phyloP scores from a whole-genome alignment of 2,113 vertebrate species.

The Cheirogaleus medius region DNA sequence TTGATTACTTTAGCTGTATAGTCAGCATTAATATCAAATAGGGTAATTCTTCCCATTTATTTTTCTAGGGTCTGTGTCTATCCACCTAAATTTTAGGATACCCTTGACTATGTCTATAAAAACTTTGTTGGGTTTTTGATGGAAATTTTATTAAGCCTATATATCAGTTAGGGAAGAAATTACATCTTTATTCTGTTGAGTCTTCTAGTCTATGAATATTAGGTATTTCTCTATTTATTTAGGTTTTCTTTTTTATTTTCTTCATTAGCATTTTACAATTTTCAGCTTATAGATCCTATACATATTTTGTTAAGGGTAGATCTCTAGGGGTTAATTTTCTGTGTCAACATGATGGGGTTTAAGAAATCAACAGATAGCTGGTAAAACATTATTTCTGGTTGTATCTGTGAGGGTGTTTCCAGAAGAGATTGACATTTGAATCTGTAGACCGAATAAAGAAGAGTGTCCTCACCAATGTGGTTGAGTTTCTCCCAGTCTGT shows the following conservation, averaged over 20 bases:
- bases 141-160: not conserved
- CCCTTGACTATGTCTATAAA: not conserved
- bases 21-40: not conserved
- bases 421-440: not conserved
- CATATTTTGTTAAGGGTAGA: not conserved
- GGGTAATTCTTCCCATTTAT: not conserved
- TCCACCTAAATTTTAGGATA: not conserved
- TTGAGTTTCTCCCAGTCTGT: not conserved
- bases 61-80: not conserved
- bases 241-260: not conserved
- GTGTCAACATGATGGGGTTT: not conserved
- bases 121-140: not conserved
- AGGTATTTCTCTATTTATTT: not conserved
- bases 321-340: not conserved
- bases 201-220: not conserved
- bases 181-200: not conserved
- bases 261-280: not conserved
- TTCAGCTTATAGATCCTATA: not conserved
- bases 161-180: not conserved
- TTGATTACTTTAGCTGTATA: not conserved
- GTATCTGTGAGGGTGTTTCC: not conserved
- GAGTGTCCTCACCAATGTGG: not conserved
- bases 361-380: not conserved
- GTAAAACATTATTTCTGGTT: not conserved
- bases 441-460: not conserved